These are phyloP conservation scores for Illadopsis cleaveri DNA, from an alignment of 2,113 vertebrate genomes.

Conservation along the genomic window DNA sequence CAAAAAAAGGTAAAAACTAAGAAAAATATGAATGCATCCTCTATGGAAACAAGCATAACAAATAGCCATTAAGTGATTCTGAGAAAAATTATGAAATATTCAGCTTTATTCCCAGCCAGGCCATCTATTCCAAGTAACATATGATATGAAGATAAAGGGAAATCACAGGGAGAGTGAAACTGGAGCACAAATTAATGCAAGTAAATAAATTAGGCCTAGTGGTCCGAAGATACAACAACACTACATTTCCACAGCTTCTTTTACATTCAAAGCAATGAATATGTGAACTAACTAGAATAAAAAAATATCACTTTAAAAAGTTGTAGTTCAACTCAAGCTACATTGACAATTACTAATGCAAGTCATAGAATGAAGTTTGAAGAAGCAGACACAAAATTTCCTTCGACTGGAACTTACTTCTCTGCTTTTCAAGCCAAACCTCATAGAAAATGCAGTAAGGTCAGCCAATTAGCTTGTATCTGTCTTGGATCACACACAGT, in stretches of 20 bases:
- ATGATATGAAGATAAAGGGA: not conserved
- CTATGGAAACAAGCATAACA: not conserved
- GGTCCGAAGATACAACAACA: not conserved
- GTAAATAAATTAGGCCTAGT: not conserved
- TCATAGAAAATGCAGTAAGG: not conserved
- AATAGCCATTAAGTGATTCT: not conserved
- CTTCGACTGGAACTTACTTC: not conserved
- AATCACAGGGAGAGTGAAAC: not conserved
- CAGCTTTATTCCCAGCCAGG: not conserved
- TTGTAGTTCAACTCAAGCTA: not conserved
- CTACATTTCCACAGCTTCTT: not conserved
- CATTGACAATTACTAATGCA: not conserved
- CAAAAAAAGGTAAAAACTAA: not conserved
- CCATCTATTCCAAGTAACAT: not conserved
- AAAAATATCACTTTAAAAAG: not conserved
- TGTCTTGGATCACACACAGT: not conserved
- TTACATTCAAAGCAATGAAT: not conserved
- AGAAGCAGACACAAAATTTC: not conserved
- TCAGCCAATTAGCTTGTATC: not conserved
- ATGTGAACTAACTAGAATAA: not conserved
- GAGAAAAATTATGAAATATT: not conserved
- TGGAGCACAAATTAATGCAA: not conserved
- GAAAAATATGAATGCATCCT: not conserved
- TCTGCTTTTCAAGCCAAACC: not conserved
- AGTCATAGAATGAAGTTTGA: not conserved